A percentile compares a stretch with the other conserved stretches of the same genome.
Conservation (phyloP, 2,888 invertebrate species). For the Cephus pulcher region DNA sequence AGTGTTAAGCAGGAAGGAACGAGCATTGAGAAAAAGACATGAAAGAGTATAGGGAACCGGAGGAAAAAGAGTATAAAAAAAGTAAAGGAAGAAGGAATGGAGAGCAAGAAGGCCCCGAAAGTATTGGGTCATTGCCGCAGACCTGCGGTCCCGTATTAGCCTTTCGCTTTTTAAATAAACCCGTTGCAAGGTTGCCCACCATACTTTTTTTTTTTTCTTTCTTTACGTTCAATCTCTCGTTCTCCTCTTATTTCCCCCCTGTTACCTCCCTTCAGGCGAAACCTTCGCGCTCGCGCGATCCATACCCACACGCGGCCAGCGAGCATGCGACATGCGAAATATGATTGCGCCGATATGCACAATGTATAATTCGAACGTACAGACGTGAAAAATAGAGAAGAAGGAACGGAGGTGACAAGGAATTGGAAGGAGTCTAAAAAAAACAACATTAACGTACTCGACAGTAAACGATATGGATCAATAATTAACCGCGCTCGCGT, state of each 20-base stretch:
- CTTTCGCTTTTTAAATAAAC: slow-evolving; percentile 12
- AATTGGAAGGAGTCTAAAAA: background rate
- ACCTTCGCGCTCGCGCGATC: slow-evolving; percentile 1
- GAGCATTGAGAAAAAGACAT: slow-evolving; percentile 21
- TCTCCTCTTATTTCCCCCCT: background rate
- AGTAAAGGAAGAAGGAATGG: slow-evolving; percentile 6
- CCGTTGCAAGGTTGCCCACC: slow-evolving; percentile 40
- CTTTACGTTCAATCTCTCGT: background rate
- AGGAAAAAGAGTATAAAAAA: slow-evolving; percentile 15
- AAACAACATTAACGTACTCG: background rate
- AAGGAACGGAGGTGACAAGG: background rate
- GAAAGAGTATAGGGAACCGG: slow-evolving; percentile 24
- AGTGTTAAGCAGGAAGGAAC: slow-evolving; percentile 8
- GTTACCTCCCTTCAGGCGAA: background rate
- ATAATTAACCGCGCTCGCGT: background rate
- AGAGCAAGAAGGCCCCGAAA: slow-evolving; percentile 45
- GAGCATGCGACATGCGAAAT: background rate
- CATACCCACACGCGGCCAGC: background rate
- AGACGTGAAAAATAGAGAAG: background rate
- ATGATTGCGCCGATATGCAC: background rate
- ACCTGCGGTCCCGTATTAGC: slow-evolving; percentile 39
- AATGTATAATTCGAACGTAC: background rate
- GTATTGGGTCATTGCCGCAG: slow-evolving; percentile 58
- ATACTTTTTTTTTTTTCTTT: slow-evolving; percentile 2
- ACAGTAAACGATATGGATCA: too few relatives aligned